Percentiles rank a stretch among this genome's conserved stretches.
phyloP scores from a whole-genome alignment of 2,113 vertebrate species.

The Hypomesus transpacificus region DNA sequence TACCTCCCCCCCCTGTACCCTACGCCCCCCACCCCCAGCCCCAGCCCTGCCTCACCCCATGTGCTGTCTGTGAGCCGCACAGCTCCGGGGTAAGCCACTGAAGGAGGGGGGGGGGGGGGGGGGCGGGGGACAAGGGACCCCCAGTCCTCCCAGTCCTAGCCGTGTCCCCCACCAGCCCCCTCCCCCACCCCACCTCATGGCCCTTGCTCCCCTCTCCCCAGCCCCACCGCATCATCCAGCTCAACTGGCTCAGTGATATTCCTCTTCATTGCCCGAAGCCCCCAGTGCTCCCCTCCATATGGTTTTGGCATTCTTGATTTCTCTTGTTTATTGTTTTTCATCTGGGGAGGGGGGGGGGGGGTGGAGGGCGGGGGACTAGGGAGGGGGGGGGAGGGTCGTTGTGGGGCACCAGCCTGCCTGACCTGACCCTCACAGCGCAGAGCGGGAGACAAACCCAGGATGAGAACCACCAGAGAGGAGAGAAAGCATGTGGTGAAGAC shows the following conservation, averaged over 20 bases:
- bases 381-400: slow-evolving; percentile 32
- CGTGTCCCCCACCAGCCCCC: slow-evolving; percentile 19
- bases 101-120: slow-evolving; percentile 12
- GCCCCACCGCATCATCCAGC: slow-evolving; percentile 10
- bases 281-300: slow-evolving; percentile 71
- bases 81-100: slow-evolving; percentile 44
- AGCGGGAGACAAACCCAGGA: slow-evolving; percentile 15
- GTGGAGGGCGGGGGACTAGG: slow-evolving; percentile 8
- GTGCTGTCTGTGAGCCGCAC: slow-evolving; percentile 36
- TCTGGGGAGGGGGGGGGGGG: not conserved
- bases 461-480: slow-evolving; percentile 33
- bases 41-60: not conserved
- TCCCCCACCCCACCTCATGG: not conserved
- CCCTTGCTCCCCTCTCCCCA: slow-evolving; percentile 2
- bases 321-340: slow-evolving; percentile 35
- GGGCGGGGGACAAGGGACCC: slow-evolving; percentile 12
- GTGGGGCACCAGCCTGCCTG: slow-evolving; percentile 34
- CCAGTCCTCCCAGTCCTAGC: too few relatives aligned
- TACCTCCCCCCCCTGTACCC: slow-evolving; percentile 31
- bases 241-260: slow-evolving; percentile 70
- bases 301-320: slow-evolving; percentile 48
- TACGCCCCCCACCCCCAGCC: not conserved
- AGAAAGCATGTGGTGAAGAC: slow-evolving; percentile 32
- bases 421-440: slow-evolving; percentile 35
- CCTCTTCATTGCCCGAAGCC: slow-evolving; percentile 37